These are phyloP conservation scores for Nothocercus nigrocapillus DNA, from an alignment of 2,113 vertebrate genomes.

Conservation along the genomic window DNA sequence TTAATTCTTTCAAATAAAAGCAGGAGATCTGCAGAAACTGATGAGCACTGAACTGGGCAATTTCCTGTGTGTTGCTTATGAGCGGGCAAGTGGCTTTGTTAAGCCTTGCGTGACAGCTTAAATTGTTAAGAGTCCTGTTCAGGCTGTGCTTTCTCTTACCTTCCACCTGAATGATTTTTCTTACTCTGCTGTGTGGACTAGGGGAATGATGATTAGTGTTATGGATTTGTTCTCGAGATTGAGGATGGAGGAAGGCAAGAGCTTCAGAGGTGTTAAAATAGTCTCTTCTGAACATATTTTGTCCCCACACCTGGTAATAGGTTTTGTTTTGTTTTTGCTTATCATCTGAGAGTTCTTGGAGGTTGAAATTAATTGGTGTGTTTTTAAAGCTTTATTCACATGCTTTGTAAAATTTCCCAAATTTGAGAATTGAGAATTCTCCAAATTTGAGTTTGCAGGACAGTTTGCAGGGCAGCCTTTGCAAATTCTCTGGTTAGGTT, in stretches of 20 bases:
- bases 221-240: not conserved
- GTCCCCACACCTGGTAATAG: not conserved
- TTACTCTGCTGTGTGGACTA: not conserved
- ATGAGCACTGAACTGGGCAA: not conserved
- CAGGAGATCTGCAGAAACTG: not conserved
- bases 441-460: not conserved
- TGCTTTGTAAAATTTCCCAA: not conserved
- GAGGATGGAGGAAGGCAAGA: not conserved
- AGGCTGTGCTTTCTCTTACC: not conserved
- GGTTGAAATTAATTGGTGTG: not conserved
- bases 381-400: not conserved
- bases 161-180: not conserved
- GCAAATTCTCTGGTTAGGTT: not conserved
- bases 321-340: not conserved
- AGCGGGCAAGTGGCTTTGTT: conserved; percentile 4
- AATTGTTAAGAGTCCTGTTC: not conserved
- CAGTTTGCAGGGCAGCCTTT: not conserved
- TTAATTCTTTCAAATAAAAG: not conserved
- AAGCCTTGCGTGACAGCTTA: not conserved
- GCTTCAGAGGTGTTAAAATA: not conserved
- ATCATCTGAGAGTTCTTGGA: not conserved
- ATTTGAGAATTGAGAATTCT: not conserved
- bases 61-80: not conserved
- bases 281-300: not conserved
- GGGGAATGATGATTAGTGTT: not conserved